These are phyloP conservation scores for Cygnus olor DNA, from an alignment of 2,797 vertebrate genomes.

Conservation along the genomic window DNA sequence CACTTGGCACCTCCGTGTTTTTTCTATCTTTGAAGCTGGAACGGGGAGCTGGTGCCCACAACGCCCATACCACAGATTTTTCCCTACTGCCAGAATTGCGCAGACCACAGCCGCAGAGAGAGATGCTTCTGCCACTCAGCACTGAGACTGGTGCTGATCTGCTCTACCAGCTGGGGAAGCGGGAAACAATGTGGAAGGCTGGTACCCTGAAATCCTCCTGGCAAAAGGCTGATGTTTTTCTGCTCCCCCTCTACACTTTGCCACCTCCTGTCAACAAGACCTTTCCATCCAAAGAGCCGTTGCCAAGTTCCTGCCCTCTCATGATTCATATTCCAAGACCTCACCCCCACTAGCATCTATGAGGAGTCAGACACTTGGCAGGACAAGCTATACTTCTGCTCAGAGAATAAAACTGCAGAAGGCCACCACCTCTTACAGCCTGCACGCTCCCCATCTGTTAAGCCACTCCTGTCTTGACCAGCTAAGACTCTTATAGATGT, in stretches of 20 bases:
- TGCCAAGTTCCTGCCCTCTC: neutral
- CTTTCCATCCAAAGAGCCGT: neutral
- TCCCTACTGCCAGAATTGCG: neutral
- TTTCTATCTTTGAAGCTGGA: neutral
- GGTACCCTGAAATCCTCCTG: neutral
- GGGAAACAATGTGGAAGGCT: accelerated
- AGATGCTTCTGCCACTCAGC: neutral
- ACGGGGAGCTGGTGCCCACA: neutral
- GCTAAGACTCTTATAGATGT: neutral
- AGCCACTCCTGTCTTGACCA: neutral
- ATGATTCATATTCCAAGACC: neutral
- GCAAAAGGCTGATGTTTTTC: neutral
- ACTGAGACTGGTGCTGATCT: accelerated
- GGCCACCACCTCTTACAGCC: neutral
- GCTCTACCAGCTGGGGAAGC: neutral
- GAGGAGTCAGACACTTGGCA: neutral
- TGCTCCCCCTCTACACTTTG: neutral
- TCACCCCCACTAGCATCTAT: neutral
- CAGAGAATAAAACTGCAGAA: neutral
- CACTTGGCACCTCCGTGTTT: neutral
- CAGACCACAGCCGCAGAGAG: neutral
- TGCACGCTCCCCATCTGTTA: neutral
- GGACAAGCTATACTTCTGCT: neutral
- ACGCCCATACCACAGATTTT: neutral
- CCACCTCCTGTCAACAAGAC: neutral